Evolutionary conservation across 2,888 invertebrate species (phyloP), one percentile per base, ranked within the genome.

Genomic region (Pasiphila rectangulata): DNA sequence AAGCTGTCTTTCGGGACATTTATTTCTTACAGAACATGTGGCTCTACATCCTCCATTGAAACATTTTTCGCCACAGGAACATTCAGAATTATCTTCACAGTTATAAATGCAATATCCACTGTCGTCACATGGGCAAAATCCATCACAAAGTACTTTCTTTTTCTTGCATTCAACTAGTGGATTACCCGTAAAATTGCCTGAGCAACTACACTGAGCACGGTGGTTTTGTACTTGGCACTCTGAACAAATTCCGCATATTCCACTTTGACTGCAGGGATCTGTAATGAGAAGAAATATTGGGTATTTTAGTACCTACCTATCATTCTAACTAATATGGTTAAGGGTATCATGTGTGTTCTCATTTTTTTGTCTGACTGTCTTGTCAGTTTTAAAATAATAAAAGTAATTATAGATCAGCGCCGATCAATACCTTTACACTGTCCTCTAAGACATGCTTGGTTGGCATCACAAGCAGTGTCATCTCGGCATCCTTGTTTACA

Each of bases 401-500:
- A n/a, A n/a, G n/a, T n/a, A n/a, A n/a, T n/a, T n/a, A n/a, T n/a
- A n/a, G 13, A 43, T 37, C 10, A 16, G 24, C 32, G 1, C 6
- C 10, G 12, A 34, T 10, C 4, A 12, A 60, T 87, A 93, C 94
- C 93, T 90, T 91, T 92, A 69, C 96, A 96, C 73, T 95, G 93
- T 63, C 94, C 94, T 67, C 93, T 93, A 29, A 96, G 87, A 72
- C 97, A 97, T 7, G 96, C 93, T 76, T 95, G 91, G 49, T 93
- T 90, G 51, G 84, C 89, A 4, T 92, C 90, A 71, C 97, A 97
- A 7, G 93, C 91, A 30, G 93, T 92, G 71, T 97, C 96, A 67
- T 93, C 95, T 49, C 96, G 91, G 70, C 97, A 97, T 32, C 97
- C 97, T 64, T 93, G 91, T 69, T 95, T 93, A 72, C 97, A 97